phyloP scores from a whole-genome alignment of 1,140 invertebrate species.

The Rhopalosiphum maidis region DNA sequence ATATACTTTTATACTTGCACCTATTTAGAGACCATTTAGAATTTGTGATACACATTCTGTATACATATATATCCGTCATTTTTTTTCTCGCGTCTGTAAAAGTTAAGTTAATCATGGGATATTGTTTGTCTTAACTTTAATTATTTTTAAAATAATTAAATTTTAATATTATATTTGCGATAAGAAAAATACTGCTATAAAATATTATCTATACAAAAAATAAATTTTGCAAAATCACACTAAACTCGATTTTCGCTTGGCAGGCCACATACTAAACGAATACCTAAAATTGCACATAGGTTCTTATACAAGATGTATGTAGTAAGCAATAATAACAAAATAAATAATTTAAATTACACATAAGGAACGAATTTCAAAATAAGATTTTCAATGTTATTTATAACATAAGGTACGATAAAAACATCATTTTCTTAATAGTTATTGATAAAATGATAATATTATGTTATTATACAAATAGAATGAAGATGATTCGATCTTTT shows the following conservation, averaged over 20 bases:
- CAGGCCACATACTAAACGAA: too few relatives aligned
- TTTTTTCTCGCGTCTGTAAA: not conserved
- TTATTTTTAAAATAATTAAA: not conserved
- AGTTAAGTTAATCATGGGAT: not conserved
- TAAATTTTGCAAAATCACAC: slow-evolving; percentile 7
- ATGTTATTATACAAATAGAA: not conserved
- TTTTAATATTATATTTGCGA: not conserved
- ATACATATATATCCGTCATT: not conserved
- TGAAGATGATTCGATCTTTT: not conserved
- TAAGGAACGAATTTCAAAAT: slow-evolving; percentile 2
- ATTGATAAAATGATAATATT: not conserved
- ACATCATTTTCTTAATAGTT: not conserved
- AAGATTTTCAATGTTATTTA: not conserved
- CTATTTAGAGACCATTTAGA: not conserved
- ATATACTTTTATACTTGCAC: not conserved
- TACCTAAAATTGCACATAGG: not conserved
- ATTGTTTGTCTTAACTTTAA: not conserved
- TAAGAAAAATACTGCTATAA: not conserved
- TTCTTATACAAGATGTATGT: not conserved
- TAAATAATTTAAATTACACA: not conserved
- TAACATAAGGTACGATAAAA: not conserved
- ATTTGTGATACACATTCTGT: not conserved
- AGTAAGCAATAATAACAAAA: not conserved
- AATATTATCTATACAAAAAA: not conserved
- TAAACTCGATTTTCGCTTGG: too few relatives aligned